Base-by-base conservation (phyloP, 2,113 vertebrate genomes). In the Microtus richardsoni region DNA sequence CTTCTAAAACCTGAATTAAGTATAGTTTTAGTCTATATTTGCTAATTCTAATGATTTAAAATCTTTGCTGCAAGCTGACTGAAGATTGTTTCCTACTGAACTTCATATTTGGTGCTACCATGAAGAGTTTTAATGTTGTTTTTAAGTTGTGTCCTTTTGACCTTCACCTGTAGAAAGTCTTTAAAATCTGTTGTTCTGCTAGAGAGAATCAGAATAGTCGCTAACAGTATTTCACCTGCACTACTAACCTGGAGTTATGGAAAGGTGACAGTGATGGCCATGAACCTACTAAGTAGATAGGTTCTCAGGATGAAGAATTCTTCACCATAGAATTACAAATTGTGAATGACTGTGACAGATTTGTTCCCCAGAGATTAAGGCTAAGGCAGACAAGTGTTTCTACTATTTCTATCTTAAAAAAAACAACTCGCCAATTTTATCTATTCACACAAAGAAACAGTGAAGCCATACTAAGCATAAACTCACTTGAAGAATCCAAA, bases 401-500 rank as follows among this genome's bases (percentile, higher is more conserved):
- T 26, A 85, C 74, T 44, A 85, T 17, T 21, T 66, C 89, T 2
- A 77, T 24, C n/a, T 94, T 91, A 52, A 52, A 52, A 52, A 52
- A 13, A 52, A 52, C 14, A 52, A 52, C 30, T 95, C 66, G 44
- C 33, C n/a, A 75, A 19, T 92, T 95, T 90, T 89, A 89, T 75
- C n/a, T 91, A 74, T 44, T 64, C 44, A 96, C 1, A 80, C 33
- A 89, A 89, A 93, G 66, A 87, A 13, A 94, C 7, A 84, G 52
- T 58, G 77, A 91, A 84, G 54, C 41, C 73, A 80, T 74, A 36
- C 30, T 94, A 24, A 94, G 64, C 10, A 64, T 28, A 73, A 30
- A 82, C 7, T 52, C 19, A 91, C 52, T 91, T 95, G 30, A 91
- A 49, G 41, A 93, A 83, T 41, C 17, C 49, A 93, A 94, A 93